Percentiles rank a stretch among this genome's conserved stretches.
These are phyloP conservation scores for Euplagia quadripunctaria DNA, from an alignment of 2,888 invertebrate genomes.

Conservation along the genomic window DNA sequence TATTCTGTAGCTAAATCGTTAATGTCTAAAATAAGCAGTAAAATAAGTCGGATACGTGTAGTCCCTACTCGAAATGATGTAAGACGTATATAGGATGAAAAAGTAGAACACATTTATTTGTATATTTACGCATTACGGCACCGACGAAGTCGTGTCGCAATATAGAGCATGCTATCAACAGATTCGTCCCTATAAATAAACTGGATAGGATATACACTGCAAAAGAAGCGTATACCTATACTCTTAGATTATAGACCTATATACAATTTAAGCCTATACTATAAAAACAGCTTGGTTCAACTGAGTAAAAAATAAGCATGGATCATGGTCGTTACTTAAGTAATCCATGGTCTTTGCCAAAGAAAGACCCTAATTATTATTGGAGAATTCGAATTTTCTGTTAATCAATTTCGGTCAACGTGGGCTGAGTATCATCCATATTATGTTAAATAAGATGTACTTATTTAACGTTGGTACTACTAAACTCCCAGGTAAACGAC, in stretches of 20 bases:
- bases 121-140: constrained; percentile 5
- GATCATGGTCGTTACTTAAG: background rate
- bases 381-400: background rate
- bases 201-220: background rate
- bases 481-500: no score
- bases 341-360: background rate
- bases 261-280: no score
- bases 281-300: background rate
- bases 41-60: background rate
- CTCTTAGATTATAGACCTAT: no score
- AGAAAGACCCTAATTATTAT: background rate
- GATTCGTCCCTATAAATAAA: constrained; percentile 17
- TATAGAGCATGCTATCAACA: constrained; percentile 1
- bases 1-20: background rate
- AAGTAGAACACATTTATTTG: constrained; percentile 9
- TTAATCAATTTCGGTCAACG: background rate
- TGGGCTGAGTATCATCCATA: background rate
- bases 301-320: no score
- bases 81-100: background rate
- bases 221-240: background rate
- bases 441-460: background rate
- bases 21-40: no score
- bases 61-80: background rate
- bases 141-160: constrained; percentile 7
- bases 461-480: background rate